Percentiles rank a stretch among this genome's conserved stretches.
phyloP scores from a whole-genome alignment of 2,888 invertebrate genomes.

The Drosophila robusta region DNA sequence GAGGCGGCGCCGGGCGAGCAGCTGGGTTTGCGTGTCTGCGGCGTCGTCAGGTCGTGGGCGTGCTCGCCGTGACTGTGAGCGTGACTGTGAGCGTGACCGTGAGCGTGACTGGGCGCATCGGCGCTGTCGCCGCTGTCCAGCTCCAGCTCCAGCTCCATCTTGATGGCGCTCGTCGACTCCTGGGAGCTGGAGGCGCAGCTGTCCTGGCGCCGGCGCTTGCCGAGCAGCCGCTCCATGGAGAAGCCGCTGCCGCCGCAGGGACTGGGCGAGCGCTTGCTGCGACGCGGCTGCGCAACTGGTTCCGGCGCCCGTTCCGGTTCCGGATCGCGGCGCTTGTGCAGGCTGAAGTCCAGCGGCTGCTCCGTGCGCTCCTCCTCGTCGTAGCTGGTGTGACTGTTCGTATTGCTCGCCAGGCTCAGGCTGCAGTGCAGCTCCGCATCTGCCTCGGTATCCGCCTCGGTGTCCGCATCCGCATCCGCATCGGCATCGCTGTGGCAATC shows the following conservation, averaged over 20 bases:
- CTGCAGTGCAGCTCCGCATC: constrained; percentile 68
- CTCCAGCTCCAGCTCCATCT: constrained; percentile 69
- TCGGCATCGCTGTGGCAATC: constrained; percentile 78
- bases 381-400: constrained; percentile 43
- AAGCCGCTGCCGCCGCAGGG: constrained; percentile 71
- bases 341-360: constrained; percentile 83
- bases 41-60: constrained; percentile 30
- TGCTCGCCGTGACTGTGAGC: constrained; percentile 2
- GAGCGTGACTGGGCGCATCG: constrained; percentile 10
- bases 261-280: constrained; percentile 54
- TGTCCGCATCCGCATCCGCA: constrained; percentile 67
- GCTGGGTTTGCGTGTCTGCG: constrained; percentile 25
- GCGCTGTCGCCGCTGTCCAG: constrained; percentile 38
- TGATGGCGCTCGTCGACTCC: constrained; percentile 45
- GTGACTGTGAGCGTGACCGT: neutral
- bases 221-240: constrained; percentile 80
- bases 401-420: constrained; percentile 55
- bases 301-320: constrained; percentile 16
- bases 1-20: constrained; percentile 2
- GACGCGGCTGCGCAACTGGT: constrained; percentile 10
- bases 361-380: constrained; percentile 67
- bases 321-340: constrained; percentile 74
- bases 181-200: constrained; percentile 52
- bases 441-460: constrained; percentile 40
- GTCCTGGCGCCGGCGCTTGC: constrained; percentile 73